Evolutionary conservation across 1,140 invertebrate genomes (phyloP).

Genomic region (Leptinotarsa defecta): DNA sequence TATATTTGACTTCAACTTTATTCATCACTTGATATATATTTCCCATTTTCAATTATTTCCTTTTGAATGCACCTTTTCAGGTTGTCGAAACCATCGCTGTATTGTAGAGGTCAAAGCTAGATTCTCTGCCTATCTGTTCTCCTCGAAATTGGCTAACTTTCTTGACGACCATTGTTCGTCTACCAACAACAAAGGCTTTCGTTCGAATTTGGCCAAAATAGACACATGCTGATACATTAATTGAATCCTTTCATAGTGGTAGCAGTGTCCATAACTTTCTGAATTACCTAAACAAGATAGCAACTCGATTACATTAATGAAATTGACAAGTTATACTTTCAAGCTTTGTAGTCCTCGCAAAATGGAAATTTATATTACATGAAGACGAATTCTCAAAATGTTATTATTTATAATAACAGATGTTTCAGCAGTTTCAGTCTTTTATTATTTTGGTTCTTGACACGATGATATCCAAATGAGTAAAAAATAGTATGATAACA

Average conservation of each 20-base stretch:
- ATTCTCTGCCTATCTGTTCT: not conserved
- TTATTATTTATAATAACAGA: too few species aligned
- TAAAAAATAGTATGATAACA: too few species aligned
- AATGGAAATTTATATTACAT: too few species aligned
- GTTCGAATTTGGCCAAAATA: conserved; percentile 6
- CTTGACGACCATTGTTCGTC: not conserved
- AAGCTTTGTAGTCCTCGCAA: too few species aligned
- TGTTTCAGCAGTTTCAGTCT: too few species aligned
- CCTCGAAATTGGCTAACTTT: not conserved
- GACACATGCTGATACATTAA: not conserved
- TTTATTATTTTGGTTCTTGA: too few species aligned
- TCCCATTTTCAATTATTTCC: too few species aligned
- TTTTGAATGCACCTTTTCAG: too few species aligned
- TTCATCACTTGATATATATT: too few species aligned
- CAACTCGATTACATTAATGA: not conserved
- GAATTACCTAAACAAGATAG: not conserved
- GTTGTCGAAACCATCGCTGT: not conserved
- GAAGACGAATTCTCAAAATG: too few species aligned
- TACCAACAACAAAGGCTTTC: not conserved
- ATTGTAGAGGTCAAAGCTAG: not conserved
- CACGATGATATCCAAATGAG: too few species aligned
- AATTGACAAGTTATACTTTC: not conserved
- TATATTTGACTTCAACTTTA: too few species aligned
- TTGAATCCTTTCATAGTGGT: not conserved
- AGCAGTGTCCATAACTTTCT: not conserved